These are phyloP conservation scores for Ommatoiulus sabulosus DNA, from an alignment of 2,888 invertebrate species.

Conservation along the genomic window DNA sequence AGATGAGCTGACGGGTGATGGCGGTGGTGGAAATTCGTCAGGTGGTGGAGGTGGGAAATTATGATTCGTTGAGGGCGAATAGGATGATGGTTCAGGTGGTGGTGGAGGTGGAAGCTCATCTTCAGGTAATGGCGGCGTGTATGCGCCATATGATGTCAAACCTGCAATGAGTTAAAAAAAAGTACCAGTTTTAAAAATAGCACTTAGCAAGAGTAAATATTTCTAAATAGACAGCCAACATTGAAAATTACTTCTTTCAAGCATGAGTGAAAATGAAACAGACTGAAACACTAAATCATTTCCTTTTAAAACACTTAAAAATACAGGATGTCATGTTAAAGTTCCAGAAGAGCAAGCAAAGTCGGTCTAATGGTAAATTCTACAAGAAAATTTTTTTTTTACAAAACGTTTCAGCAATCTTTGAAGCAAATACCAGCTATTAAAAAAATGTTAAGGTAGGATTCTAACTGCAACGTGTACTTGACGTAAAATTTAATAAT, in stretches of 20 bases:
- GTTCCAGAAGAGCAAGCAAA: not conserved
- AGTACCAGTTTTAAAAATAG: not conserved
- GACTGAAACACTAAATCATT: not conserved
- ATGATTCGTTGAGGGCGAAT: constrained; percentile 63
- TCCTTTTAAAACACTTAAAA: constrained; percentile 30
- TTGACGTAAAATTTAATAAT: not conserved
- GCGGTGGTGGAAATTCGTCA: constrained; percentile 83
- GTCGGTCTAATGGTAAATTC: not conserved
- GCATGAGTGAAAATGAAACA: not conserved
- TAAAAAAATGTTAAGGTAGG: not conserved
- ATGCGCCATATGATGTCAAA: constrained; percentile 59
- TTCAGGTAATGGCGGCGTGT: constrained; percentile 60
- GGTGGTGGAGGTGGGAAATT: constrained; percentile 69
- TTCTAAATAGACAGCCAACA: constrained; percentile 4
- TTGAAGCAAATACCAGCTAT: not conserved
- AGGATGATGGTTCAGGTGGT: constrained; percentile 68
- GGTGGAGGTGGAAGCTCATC: constrained; percentile 69
- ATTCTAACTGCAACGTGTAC: not conserved
- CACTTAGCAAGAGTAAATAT: not conserved
- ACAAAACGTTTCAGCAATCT: not conserved
- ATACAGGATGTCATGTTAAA: not conserved
- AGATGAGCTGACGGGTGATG: constrained; percentile 86
- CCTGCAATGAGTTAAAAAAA: constrained; percentile 54
- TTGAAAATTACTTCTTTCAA: not conserved
- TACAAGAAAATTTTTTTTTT: not conserved